Evolutionary conservation across 1,140 invertebrate genomes (phyloP).

Genomic region (Drosophila sucinea): DNA sequence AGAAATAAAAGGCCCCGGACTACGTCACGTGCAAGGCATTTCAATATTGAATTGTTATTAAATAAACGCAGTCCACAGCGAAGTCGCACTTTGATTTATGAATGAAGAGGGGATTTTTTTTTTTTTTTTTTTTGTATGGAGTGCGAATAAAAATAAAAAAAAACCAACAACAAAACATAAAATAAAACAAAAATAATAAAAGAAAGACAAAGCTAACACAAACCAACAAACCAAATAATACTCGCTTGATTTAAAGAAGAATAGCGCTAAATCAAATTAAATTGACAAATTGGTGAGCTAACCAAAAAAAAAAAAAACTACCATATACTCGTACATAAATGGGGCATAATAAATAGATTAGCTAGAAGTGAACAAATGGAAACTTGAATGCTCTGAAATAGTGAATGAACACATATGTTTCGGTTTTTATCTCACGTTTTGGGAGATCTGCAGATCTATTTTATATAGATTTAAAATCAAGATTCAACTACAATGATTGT

Average conservation of each 20-base stretch:
- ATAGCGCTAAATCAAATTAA: conserved; percentile 62
- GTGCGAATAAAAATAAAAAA: conserved; percentile 5
- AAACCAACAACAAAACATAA: conserved; percentile 17
- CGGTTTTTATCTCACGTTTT: too few relatives aligned
- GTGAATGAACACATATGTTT: not conserved
- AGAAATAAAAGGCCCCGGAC: conserved; percentile 30
- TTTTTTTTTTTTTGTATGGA: not conserved
- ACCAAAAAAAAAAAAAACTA: not conserved
- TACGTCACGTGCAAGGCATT: conserved; percentile 65
- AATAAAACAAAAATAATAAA: conserved; percentile 15
- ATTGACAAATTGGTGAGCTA: conserved; percentile 59
- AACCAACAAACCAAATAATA: conserved; percentile 35
- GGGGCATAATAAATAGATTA: conserved; percentile 20
- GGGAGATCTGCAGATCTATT: too few relatives aligned
- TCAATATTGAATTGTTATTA: conserved; percentile 58
- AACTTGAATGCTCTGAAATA: not conserved
- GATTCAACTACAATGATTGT: too few relatives aligned
- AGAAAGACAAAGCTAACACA: conserved; percentile 37
- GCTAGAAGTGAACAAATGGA: not conserved
- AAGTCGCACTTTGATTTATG: conserved; percentile 60
- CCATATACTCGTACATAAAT: conserved; percentile 6
- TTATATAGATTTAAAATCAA: too few relatives aligned
- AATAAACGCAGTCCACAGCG: conserved; percentile 30
- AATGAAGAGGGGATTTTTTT: conserved; percentile 33
- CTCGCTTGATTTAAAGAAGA: conserved; percentile 35